Conservation (phyloP, 2,888 invertebrate species). For the Pemphredon lugubris region DNA sequence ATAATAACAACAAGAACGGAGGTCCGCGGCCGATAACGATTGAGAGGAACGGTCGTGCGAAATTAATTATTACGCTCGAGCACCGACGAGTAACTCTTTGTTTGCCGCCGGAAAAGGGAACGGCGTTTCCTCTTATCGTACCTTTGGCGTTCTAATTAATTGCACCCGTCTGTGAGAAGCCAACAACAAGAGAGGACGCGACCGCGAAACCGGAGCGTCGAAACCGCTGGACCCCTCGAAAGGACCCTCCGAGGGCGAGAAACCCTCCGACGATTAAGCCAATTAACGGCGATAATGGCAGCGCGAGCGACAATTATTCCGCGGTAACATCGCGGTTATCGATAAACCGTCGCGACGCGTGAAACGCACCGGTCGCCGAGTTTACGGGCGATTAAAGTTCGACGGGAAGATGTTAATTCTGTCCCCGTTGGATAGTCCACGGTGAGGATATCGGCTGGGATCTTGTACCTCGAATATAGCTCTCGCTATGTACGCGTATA, state of each 20-base stretch:
- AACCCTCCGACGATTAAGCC: conserved; percentile 56
- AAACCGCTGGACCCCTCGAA: conserved; percentile 24
- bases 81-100: conserved; percentile 50
- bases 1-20: conserved; percentile 21
- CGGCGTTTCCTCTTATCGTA: conserved; percentile 63
- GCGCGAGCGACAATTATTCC: conserved; percentile 52
- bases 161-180: conserved; percentile 29
- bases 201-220: conserved; percentile 49
- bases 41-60: conserved; percentile 23
- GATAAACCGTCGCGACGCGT: no score
- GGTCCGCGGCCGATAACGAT: conserved; percentile 29
- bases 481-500: no score
- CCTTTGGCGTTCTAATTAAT: conserved; percentile 55
- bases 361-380: no score
- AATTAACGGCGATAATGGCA: conserved; percentile 59
- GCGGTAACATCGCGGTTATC: no score
- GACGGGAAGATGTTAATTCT: no score
- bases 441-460: no score
- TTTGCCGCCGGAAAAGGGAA: conserved; percentile 54
- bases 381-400: no score
- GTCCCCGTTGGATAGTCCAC: no score
- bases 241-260: background rate
- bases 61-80: conserved; percentile 50
- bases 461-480: no score
- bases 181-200: conserved; percentile 56